Evolutionary conservation across 2,888 invertebrate genomes (phyloP), one percentile per base, ranked within the genome.

Genomic region (Choreutis nemorana): DNA sequence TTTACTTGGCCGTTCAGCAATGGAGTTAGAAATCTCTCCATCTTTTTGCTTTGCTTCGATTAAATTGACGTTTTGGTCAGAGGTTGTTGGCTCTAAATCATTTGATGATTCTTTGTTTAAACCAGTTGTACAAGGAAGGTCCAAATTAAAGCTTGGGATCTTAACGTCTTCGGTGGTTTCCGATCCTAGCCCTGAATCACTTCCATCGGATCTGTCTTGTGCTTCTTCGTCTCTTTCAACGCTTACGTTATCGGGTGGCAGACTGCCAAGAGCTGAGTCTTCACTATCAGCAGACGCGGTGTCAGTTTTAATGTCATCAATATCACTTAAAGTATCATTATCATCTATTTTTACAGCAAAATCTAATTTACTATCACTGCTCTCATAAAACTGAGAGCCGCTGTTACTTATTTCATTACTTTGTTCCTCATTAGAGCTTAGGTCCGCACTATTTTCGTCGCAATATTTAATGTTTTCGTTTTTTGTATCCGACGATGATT

Each of bases 171-270:
- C 87, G 31, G 81, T 75, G 30, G 86, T 81, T 66, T 92, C 92
- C 18, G 87, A 87, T 3, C 91, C 91, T 15, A 92, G 62, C 0
- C 92, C 92, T 0, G 91, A 92, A 63, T 92, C 92, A 29, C 91
- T 91, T 5, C 91, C 90, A 53, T 91, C 91, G 23, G 90, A 90
- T 31, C 89, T 81, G 37, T 84, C 84, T 49, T 85, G 85, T 16
- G 62, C 83, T 50, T 85, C 84, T 55, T 85, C 85, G 44, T 81
- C 82, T 38, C 70, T 58, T 33, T 83, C 82, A 36, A 59, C 68
- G 28, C 58, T 42, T 25, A 49, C 41, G 51, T 60, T 42, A 32
- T 81, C 78, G 8, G 83, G 68, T 3, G 83, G 83, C 25, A 84
- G 55, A 45, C 84, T 84, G 39, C 84, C 84, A 11, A 84, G 79